Evolutionary conservation across 2,888 invertebrate genomes (phyloP).

Genomic region (Calliphora vomitoria): DNA sequence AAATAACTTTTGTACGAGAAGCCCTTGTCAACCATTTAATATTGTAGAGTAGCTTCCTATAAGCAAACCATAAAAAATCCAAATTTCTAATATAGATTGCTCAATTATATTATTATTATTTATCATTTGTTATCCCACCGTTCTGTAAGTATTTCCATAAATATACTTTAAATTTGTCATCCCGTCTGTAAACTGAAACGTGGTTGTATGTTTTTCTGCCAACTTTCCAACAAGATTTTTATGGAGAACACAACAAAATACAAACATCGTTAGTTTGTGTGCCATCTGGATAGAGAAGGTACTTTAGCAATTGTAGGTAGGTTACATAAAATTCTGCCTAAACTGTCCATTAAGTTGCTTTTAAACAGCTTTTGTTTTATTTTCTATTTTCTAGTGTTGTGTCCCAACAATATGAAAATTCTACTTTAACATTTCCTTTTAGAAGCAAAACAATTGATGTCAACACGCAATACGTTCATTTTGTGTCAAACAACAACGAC

Average conservation of each 20-base stretch:
- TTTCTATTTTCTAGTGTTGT: slow-evolving; percentile 5
- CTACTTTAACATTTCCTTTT: slow-evolving; percentile 60
- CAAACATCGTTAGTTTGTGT: background rate
- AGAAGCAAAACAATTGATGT: slow-evolving; percentile 69
- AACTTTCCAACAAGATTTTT: background rate
- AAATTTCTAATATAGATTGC: too few relatives aligned
- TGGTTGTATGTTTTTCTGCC: background rate
- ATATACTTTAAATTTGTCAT: slow-evolving; percentile 1
- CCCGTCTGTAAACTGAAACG: background rate
- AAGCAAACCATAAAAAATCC: too few relatives aligned
- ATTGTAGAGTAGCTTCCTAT: too few relatives aligned
- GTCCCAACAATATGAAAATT: slow-evolving; percentile 41
- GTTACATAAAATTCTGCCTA: slow-evolving; percentile 28
- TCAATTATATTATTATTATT: too few relatives aligned
- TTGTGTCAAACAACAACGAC: slow-evolving; percentile 54
- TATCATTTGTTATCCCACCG: background rate
- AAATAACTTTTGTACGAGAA: too few relatives aligned
- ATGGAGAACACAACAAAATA: background rate
- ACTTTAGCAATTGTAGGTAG: slow-evolving; percentile 17
- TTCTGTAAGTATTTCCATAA: background rate
- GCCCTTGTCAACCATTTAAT: too few relatives aligned
- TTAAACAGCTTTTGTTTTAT: slow-evolving; percentile 1
- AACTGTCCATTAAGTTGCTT: slow-evolving; percentile 27
- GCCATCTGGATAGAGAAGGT: slow-evolving; percentile 19
- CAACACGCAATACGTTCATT: slow-evolving; percentile 75